Evolutionary conservation across 2,888 invertebrate genomes (phyloP).

Genomic region (Nemapogon koenigi): DNA sequence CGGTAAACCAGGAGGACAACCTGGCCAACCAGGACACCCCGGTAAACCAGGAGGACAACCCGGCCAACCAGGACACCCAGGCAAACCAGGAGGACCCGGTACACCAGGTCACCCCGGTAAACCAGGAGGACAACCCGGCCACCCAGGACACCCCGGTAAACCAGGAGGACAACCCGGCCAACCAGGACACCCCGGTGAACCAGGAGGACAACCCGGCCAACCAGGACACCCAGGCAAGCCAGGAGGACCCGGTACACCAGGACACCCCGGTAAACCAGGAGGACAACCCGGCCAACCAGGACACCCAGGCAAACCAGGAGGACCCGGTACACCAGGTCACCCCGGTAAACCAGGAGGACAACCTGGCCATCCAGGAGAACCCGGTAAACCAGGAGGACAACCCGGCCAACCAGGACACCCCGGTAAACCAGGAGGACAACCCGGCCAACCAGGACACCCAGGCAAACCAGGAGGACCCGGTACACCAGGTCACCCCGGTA

Average conservation of each 20-base stretch:
- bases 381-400: neutral
- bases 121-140: constrained; percentile 19
- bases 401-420: constrained; percentile 11
- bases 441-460: neutral
- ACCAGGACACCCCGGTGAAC: constrained; percentile 27
- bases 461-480: neutral
- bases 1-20: constrained; percentile 11
- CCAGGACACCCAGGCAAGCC: constrained; percentile 18
- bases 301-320: constrained; percentile 2
- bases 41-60: constrained; percentile 14
- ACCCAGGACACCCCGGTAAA: constrained; percentile 26
- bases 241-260: constrained; percentile 3
- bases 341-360: neutral
- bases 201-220: constrained; percentile 19
- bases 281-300: constrained; percentile 1
- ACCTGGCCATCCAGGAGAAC: neutral
- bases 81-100: constrained; percentile 22
- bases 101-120: constrained; percentile 5
- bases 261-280: constrained; percentile 3
- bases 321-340: constrained; percentile 1
- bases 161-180: constrained; percentile 17
- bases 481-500: neutral
- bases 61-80: constrained; percentile 16
- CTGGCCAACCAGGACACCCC: constrained; percentile 12
- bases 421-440: constrained; percentile 8